Conservation (phyloP, 2,888 invertebrate genomes). For the Diadromus collaris region DNA sequence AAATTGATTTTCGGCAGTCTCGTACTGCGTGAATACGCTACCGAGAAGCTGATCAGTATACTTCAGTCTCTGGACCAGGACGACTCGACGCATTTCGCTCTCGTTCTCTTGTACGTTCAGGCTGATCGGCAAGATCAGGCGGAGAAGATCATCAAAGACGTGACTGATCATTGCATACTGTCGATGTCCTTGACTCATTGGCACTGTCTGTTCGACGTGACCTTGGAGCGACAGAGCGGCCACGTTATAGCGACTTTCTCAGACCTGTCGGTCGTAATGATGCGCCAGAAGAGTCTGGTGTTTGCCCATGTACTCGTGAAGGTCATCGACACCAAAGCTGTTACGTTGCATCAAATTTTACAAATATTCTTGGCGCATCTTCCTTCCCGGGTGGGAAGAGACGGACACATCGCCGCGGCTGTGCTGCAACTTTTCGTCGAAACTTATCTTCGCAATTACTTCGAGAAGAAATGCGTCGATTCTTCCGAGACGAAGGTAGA, state of each 20-base stretch:
- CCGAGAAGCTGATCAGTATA: constrained; percentile 81
- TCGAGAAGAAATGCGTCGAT: constrained; percentile 60
- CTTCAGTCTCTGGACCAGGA: constrained; percentile 75
- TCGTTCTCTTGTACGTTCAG: constrained; percentile 81
- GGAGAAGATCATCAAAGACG: constrained; percentile 79
- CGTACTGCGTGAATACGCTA: constrained; percentile 82
- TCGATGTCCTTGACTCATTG: constrained; percentile 80
- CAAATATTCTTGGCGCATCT: constrained; percentile 85
- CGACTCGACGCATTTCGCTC: constrained; percentile 79
- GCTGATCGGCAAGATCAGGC: constrained; percentile 81
- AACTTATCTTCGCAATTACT: constrained; percentile 74
- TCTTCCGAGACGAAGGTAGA: constrained; percentile 63
- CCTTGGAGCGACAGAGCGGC: constrained; percentile 76
- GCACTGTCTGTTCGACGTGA: constrained; percentile 81
- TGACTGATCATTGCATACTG: constrained; percentile 78
- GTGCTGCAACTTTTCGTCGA: constrained; percentile 77
- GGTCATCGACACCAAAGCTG: constrained; percentile 79
- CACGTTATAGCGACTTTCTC: constrained; percentile 80
- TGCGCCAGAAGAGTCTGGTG: constrained; percentile 80
- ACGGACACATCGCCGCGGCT: constrained; percentile 78
- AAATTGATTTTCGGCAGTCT: constrained; percentile 81
- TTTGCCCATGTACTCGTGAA: constrained; percentile 80
- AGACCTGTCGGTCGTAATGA: constrained; percentile 81
- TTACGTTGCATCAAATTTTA: constrained; percentile 80
- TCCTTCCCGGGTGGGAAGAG: constrained; percentile 84